Base-by-base conservation (phyloP, 2,888 invertebrate species). In the Rhagophthalmus giganteus region DNA sequence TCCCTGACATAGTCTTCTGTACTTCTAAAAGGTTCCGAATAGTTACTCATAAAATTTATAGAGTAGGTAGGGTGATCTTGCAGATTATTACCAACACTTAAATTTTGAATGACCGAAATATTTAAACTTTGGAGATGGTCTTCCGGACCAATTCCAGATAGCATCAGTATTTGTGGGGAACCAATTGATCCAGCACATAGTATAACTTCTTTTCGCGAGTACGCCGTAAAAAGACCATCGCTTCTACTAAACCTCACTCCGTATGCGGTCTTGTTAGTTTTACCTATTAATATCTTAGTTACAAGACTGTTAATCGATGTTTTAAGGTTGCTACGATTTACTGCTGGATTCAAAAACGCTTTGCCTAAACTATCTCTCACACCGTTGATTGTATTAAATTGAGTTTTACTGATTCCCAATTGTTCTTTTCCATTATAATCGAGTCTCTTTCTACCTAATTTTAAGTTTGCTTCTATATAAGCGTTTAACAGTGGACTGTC, bases 101-200 rank as follows among this genome's bases (percentile, higher is more conserved):
- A 34, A 42, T 64, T 54, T 35, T 58, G 37, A 1, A 64, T 33
- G 4, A 64, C 51, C 5, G 46, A 33, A 6, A 68, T 67, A 2
- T 46, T 35, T 1, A 58, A 28, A 10, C 52, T 33, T 11, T 53
- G 20, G 8, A 68, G 35, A 14, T 65, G 60, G 4, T 50, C 39
- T 24, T 45, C 40, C 1, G 66, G 67, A 4, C 68, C 68, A n/a
- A 68, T 57, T 20, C 66, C 68, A n/a, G 64, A 65, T 8, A 66
- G 35, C 63, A 66, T 63, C 6, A 68, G 39, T 2, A 67, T 30
- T 38, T 64, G 63, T 1, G 67, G 66, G 7, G 65, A 48, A 60
- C 87, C 89, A 48, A 92, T 84, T 1, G 90, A 82, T 0, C 91
- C 90, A 1, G 85, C 88, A 7, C 86, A 83, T 2, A 90, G 55